These are phyloP conservation scores for Acanthochromis polyacanthus DNA, from an alignment of 2,113 vertebrate genomes.

Conservation along the genomic window DNA sequence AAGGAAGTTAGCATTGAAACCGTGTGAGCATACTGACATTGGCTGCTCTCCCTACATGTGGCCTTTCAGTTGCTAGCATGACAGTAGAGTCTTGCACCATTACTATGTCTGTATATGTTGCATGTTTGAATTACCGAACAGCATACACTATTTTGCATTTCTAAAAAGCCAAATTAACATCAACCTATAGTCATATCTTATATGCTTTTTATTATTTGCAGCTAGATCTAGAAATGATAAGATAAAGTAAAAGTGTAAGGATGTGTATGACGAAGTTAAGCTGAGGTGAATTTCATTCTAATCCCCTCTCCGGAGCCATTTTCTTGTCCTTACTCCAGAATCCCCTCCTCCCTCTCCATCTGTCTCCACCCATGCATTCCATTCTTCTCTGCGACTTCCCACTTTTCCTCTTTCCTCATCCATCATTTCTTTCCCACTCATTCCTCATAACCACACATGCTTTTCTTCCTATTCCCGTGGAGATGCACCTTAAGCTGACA, in stretches of 20 bases:
- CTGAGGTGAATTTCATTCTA: neutral
- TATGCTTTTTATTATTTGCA: neutral
- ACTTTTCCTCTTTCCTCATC: slow-evolving; percentile 20
- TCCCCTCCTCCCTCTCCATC: slow-evolving; percentile 9
- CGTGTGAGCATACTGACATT: neutral
- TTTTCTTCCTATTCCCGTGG: neutral
- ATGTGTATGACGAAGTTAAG: neutral
- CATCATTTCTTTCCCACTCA: slow-evolving; percentile 36
- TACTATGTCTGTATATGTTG: neutral
- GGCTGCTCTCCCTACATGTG: neutral
- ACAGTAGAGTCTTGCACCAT: neutral
- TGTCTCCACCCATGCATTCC: slow-evolving; percentile 4
- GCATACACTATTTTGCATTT: neutral
- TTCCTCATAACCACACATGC: slow-evolving; percentile 9
- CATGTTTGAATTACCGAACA: neutral
- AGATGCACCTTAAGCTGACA: slow-evolving; percentile 36
- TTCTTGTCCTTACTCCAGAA: neutral
- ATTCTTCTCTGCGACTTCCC: neutral
- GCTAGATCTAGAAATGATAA: neutral
- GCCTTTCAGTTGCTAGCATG: neutral
- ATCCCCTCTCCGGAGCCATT: too few species aligned
- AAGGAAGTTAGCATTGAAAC: too few species aligned
- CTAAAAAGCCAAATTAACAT: too few species aligned
- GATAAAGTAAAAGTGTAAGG: neutral
- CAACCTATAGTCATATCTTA: neutral